Base-by-base conservation (phyloP, 1,140 invertebrate genomes). In the Drosophila hydei region DNA sequence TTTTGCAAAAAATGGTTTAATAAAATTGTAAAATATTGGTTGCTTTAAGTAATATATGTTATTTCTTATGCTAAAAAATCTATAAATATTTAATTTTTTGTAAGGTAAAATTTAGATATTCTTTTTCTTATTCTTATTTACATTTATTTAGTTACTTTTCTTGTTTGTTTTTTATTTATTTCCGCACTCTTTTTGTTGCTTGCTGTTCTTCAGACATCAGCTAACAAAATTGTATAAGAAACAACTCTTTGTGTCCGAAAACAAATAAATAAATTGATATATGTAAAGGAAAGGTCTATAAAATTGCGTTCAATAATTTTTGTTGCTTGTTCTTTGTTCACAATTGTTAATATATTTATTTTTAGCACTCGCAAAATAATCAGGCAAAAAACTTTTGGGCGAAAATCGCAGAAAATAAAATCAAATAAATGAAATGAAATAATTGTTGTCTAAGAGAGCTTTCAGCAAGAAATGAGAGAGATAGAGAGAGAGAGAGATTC, bases 281-380 rank as follows among this genome's bases (percentile, higher is more conserved):
- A 16, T 14, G 38, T 42, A 16, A 36, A 21, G 52, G 18, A 45
- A 61, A 68, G 18, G 5, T 43, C 25, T 50, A 48, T 61, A 52
- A 55, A 62, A 61, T 51, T 59, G 42, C 19, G 48, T 68, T 69
- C 21, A 45, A 54, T 54, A 54, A 64, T 56, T 64, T 48, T 33
- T 33, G 30, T 54, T 63, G 38, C 25, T 71, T 63, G 27, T 64
- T 58, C 61, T 71, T 71, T 71, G 68, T 71, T 51, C 68, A 65
- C 68, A 71, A 65, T 59, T 71, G 52, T 71, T 71, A 27, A 51
- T 58, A 25, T 43, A 54, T 54, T 62, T 61, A 51, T 71, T 65
- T 51, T 71, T 64, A 36, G 61, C 68, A 71, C 61, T 65, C 38
- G 52, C 38, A 71, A 33, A 33, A 56, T 63, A 52, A 70, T 70